Evolutionary conservation across 2,797 vertebrate species (phyloP).

Genomic region (Tangara arthus): DNA sequence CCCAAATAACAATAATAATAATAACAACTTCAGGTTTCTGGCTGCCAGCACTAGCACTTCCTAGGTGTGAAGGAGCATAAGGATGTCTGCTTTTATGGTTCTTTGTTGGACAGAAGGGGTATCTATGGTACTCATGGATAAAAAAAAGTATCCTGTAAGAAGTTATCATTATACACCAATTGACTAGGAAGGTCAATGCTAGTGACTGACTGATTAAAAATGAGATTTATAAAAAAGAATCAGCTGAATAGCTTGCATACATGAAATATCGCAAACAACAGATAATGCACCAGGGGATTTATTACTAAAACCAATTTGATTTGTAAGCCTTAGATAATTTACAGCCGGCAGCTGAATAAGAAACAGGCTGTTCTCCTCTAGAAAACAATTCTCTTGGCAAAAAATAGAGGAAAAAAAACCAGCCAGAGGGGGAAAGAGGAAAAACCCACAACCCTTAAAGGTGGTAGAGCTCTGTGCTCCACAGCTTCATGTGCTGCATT

Average conservation of each 20-base stretch:
- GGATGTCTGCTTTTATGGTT: not conserved
- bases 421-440: not conserved
- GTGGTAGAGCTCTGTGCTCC: slow-evolving; percentile 56
- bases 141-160: not conserved
- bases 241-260: not conserved
- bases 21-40: not conserved
- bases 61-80: not conserved
- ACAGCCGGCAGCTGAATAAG: not conserved
- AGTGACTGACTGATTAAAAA: slow-evolving; percentile 37
- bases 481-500: slow-evolving; percentile 44
- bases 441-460: slow-evolving; percentile 17
- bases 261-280: slow-evolving; percentile 31
- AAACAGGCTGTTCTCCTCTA: not conserved
- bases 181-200: not conserved
- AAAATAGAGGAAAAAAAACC: not conserved
- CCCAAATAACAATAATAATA: not conserved
- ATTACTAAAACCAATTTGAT: slow-evolving; percentile 47
- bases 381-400: slow-evolving; percentile 24
- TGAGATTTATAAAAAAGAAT: slow-evolving; percentile 13
- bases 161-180: not conserved
- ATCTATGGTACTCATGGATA: fast-evolving
- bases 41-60: not conserved
- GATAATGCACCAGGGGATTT: slow-evolving; percentile 24
- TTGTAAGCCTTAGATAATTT: slow-evolving; percentile 39
- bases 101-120: not conserved